These are phyloP conservation scores for Iselma pallidipennis DNA, from an alignment of 2,888 invertebrate genomes.

Conservation along the genomic window DNA sequence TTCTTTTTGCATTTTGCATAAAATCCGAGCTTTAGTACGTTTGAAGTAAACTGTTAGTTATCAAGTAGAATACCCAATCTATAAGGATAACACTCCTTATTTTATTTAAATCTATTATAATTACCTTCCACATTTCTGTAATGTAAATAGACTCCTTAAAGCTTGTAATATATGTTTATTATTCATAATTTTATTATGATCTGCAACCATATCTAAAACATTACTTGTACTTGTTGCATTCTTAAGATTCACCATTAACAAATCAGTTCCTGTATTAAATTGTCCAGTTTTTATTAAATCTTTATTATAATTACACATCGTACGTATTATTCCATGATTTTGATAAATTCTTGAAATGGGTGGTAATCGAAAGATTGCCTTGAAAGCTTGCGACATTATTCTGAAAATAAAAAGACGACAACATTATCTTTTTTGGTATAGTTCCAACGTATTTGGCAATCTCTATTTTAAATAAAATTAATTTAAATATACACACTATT, in stretches of 20 bases:
- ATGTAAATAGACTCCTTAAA: constrained; percentile 59
- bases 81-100: too few relatives aligned
- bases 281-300: neutral
- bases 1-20: too few relatives aligned
- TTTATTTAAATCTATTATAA: constrained; percentile 10
- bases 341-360: constrained; percentile 9
- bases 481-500: neutral
- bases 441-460: neutral
- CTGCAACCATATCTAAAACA: constrained; percentile 58
- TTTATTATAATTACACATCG: constrained; percentile 8
- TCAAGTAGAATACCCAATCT: too few relatives aligned
- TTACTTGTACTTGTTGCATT: constrained; percentile 54
- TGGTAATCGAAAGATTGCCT: constrained; percentile 11
- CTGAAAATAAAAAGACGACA: constrained; percentile 3
- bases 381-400: constrained; percentile 24
- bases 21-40: too few relatives aligned
- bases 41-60: too few relatives aligned
- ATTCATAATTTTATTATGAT: constrained; percentile 57
- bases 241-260: constrained; percentile 57
- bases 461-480: neutral
- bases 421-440: too few relatives aligned
- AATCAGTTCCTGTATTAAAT: constrained; percentile 52
- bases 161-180: constrained; percentile 63
- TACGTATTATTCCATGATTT: constrained; percentile 5
- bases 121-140: constrained; percentile 61